Evolutionary conservation across 1,140 invertebrate species (phyloP), one percentile per base, ranked within the genome.

Genomic region (Conus betulinus): DNA sequence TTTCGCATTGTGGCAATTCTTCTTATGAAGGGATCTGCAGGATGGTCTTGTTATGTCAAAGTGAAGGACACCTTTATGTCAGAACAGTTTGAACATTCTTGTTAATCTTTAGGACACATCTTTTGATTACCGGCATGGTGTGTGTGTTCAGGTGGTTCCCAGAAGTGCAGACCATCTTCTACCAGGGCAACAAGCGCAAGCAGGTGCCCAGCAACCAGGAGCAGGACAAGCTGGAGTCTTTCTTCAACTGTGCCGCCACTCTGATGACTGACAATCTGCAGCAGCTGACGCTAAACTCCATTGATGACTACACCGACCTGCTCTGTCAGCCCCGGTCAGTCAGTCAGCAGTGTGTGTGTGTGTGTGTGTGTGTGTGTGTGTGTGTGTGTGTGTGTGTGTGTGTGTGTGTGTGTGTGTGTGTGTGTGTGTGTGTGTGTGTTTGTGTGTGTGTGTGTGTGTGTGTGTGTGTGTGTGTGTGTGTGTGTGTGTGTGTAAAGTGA

Each of bases 251-350:
- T 92, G 96, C 98, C 3, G 97, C 97, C 10, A 97, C 97, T 25
- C 95, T 98, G 27, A 98, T 99, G 98, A 97, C 97, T 8, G 97
- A 97, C 90, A 97, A 98, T 92, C 95, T 99, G 51, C 97, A 98
- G 94, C 96, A 96, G 53, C 94, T 98, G 55, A 97, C 97, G 89
- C 95, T 98, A n/a, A 96, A 97, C 90, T 98, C 98, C 17, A 96
- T 98, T 87, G 95, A 96, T 81, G 97, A 98, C 88, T 98, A 97
- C 92, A 97, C 97, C 7, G 95, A 97, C 87, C 97, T 97, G 91
- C 96, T 98, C 23, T 95, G 96, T 81, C 97, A 97, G 93, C 96
- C 97, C 92, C 96, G 91, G 98, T 98, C 96, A 96, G 96, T 92
- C 51, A 55, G 20, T 71, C 13, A 7, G n/a, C 78, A 84, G 7